Base-by-base conservation (phyloP, 2,797 vertebrate species). In the Sebastes oblongus region DNA sequence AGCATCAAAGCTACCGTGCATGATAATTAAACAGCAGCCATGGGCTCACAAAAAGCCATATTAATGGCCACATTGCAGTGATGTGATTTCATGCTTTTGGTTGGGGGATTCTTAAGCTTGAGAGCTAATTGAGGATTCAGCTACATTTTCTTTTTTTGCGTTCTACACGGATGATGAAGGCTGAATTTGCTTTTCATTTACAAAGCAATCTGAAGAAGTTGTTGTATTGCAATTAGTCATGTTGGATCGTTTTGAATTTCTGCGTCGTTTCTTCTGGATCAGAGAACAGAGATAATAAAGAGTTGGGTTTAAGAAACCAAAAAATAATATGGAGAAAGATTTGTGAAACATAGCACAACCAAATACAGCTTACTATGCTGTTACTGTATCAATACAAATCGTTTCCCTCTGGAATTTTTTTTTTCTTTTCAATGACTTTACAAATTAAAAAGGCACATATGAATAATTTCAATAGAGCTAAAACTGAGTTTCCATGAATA, bases 31-130 rank as follows among this genome's bases (percentile, higher is more conserved):
- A 81, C 71, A 70, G 70, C 46, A 75, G 74, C 71, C 73, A 66
- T 8, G 22, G 82, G 66, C 66, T 78, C 52, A 80, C 78, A 81
- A 25, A n/a, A 66, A 75, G 56, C n/a, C 42, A 72, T 27, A 83
- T 86, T 73, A 82, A 86, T 72, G 55, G 56, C 30, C 58, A 9
- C 65, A 88, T 82, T 56, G 39, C 58, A 65, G 24, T 54, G 65
- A 86, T 81, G 82, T 76, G 62, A 90, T 84, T 86, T 83, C 50
- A 82, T 77, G 67, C 78, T 79, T 79, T 72, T 81, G 66, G 55
- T 80, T 75, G 10, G 39, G 56, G 50, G 29, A 77, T 24, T 16
- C 68, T 25, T 50, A 62, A 39, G 50, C 18, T 52, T 52, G 18
- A 50, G 7, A 50, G 54, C 36, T 78, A 80, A 84, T 29, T 60